Evolutionary conservation across 2,113 vertebrate species (phyloP), one percentile per base, ranked within the genome.

Genomic region (human (Homo sapiens)): DNA sequence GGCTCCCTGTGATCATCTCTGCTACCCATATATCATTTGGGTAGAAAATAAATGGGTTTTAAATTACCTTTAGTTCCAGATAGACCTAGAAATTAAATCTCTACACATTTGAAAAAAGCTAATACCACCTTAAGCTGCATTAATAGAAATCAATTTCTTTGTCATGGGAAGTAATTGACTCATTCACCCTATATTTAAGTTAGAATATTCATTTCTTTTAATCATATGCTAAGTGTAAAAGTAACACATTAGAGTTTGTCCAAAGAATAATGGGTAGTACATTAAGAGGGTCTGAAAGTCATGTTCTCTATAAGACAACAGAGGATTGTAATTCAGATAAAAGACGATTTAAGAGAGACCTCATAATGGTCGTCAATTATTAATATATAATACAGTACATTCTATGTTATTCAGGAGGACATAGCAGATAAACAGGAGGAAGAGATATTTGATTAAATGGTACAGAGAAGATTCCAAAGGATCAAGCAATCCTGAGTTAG

Each of bases 81-180:
- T 14, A 86, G 25, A 84, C 20, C 43, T 89, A 78, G 72, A 97
- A 96, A 92, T 95, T 79, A 93, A 95, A 92, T 95, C 59, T 87
- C 22, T 89, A 13, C 14, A 38, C n/a, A 86, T 52, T 43, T 3
- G 9, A 50, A 48, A 94, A 92, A 90, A 80, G 55, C 94, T 76
- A 93, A 86, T 89, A 57, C 40, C 52, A 18, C 35, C 8, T n/a
- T 89, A 75, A 90, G 9, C 72, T 83, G 8, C 66, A 95, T 91
- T 89, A 89, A 91, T 50, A 95, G 66, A 93, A 85, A 59, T 52
- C 81, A 55, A 72, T 91, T 97, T 76, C 43, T n/a, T 94, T 93
- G 82, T 68, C 85, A 73, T 40, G 22, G 45, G 73, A 96, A 85
- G 97, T 94, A 95, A 96, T 14, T 89, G 85, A 89, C 72, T 81